These are phyloP conservation scores for Brachionus calyciflorus DNA, from an alignment of 1,140 invertebrate species.

Conservation along the genomic window DNA sequence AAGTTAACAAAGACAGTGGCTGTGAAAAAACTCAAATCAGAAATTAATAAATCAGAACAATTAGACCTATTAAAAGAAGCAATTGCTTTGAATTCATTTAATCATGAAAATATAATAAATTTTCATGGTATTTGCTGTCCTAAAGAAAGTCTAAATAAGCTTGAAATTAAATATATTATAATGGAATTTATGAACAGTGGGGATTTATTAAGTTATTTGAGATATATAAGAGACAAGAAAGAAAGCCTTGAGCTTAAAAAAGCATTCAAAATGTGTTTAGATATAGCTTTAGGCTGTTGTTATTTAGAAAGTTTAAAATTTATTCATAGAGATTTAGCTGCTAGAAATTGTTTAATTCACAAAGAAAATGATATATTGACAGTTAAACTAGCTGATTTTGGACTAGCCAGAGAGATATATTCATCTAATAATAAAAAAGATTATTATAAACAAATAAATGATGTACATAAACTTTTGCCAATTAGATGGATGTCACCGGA, in stretches of 20 bases:
- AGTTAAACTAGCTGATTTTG: conserved; percentile 46
- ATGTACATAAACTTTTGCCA: conserved; percentile 66
- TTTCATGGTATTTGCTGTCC: conserved; percentile 18
- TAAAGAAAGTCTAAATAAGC: neutral
- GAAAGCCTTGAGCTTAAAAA: conserved; percentile 12
- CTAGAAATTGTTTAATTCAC: conserved; percentile 41
- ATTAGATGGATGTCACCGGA: conserved; percentile 91
- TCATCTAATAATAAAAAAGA: conserved; percentile 20
- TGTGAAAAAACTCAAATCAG: neutral
- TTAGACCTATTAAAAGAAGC: conserved; percentile 43
- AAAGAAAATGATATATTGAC: neutral
- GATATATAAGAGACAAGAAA: neutral
- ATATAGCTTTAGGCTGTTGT: conserved; percentile 19
- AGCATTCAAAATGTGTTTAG: conserved; percentile 1
- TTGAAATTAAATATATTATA: conserved; percentile 23
- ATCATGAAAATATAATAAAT: conserved; percentile 32
- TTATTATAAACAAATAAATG: conserved; percentile 35
- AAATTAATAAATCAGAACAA: conserved; percentile 26
- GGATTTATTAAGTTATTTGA: conserved; percentile 25
- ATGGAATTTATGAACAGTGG: conserved; percentile 42
- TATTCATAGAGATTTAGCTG: conserved; percentile 44
- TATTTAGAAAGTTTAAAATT: conserved; percentile 26
- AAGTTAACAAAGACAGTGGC: neutral
- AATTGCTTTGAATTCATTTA: conserved; percentile 14
- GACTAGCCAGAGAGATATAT: conserved; percentile 27